phyloP scores from a whole-genome alignment of 2,888 invertebrate species.

The Pedicia rivosa region DNA sequence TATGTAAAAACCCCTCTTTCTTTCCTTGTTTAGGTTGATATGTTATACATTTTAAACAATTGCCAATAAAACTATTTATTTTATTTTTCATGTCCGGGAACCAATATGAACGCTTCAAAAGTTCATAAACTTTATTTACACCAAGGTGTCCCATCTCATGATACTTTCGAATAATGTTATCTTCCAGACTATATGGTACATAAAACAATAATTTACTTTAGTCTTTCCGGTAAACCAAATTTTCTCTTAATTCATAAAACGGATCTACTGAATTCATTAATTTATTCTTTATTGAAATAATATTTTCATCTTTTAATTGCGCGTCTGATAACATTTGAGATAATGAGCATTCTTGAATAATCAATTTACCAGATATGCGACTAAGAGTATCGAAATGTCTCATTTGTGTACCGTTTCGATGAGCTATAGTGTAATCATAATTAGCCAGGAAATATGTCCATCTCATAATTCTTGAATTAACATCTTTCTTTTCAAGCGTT shows the following conservation, averaged over 20 bases:
- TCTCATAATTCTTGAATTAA: neutral
- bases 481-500: neutral
- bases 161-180: constrained; percentile 8
- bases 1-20: constrained; percentile 20
- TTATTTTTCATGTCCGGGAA: constrained; percentile 23
- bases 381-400: too few relatives aligned
- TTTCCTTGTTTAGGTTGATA: constrained; percentile 18
- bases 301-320: constrained; percentile 1
- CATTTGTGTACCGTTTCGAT: too few relatives aligned
- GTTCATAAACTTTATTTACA: constrained; percentile 6
- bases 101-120: constrained; percentile 19
- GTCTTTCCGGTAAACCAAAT: neutral
- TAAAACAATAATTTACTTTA: constrained; percentile 8
- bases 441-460: too few relatives aligned
- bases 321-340: neutral
- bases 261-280: neutral
- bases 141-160: constrained; percentile 11
- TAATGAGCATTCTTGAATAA: neutral
- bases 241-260: neutral
- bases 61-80: constrained; percentile 22
- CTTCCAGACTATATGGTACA: constrained; percentile 9
- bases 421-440: too few relatives aligned
- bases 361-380: too few relatives aligned
- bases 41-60: constrained; percentile 24
- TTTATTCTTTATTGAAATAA: too few relatives aligned